phyloP scores from a whole-genome alignment of 2,888 invertebrate genomes.

The Cyrtodaria siliqua region DNA sequence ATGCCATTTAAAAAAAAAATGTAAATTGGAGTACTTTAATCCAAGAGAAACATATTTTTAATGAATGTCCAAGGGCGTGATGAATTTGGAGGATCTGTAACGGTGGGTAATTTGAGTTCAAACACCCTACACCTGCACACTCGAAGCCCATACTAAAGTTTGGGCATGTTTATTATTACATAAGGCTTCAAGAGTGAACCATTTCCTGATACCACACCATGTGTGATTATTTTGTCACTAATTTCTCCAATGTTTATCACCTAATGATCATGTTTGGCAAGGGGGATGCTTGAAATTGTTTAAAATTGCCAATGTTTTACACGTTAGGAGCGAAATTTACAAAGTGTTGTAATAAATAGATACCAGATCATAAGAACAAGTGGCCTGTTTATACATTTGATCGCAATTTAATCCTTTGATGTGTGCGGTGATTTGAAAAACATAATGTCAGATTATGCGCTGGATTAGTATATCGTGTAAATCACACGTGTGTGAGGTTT shows the following conservation, averaged over 20 bases:
- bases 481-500: slow-evolving; percentile 40
- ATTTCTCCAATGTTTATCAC: slow-evolving; percentile 47
- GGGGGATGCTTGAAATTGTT: slow-evolving; percentile 30
- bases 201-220: slow-evolving; percentile 28
- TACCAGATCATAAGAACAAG: slow-evolving; percentile 54
- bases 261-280: slow-evolving; percentile 57
- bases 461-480: slow-evolving; percentile 37
- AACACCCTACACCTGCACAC: slow-evolving; percentile 41
- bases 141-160: slow-evolving; percentile 40
- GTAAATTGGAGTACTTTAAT: too few relatives aligned
- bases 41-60: too few relatives aligned
- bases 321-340: slow-evolving; percentile 56
- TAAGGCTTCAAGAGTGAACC: slow-evolving; percentile 28
- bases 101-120: too few relatives aligned
- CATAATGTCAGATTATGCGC: slow-evolving; percentile 56
- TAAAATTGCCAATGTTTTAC: slow-evolving; percentile 51
- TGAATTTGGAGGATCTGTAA: too few relatives aligned
- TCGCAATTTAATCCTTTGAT: slow-evolving; percentile 61
- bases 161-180: slow-evolving; percentile 42
- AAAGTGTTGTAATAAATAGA: slow-evolving; percentile 57
- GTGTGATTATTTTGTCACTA: slow-evolving; percentile 40
- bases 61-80: too few relatives aligned
- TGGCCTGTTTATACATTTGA: slow-evolving; percentile 41
- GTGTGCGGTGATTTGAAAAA: slow-evolving; percentile 47
- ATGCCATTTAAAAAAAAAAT: too few relatives aligned